A percentile compares a stretch with the other conserved stretches of the same genome.
phyloP scores from a whole-genome alignment of 2,797 vertebrate genomes.

The Oophaga sylvatica region DNA sequence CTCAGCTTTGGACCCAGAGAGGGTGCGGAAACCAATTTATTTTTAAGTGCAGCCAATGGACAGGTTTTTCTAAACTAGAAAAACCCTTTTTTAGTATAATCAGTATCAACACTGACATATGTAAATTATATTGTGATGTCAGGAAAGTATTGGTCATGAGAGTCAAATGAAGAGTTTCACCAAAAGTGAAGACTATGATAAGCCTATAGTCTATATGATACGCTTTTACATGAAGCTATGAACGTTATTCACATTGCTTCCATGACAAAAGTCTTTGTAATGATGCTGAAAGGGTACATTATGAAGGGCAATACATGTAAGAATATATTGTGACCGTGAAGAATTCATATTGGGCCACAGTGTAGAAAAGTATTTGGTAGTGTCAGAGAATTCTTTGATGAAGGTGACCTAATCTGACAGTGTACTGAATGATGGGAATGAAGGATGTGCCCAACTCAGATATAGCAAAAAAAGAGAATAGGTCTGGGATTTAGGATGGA shows the following conservation, averaged over 20 bases:
- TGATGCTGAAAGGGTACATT: not conserved
- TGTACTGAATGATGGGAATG: not conserved
- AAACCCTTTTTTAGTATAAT: no score
- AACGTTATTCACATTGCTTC: not conserved
- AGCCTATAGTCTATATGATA: not conserved
- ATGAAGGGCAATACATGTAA: not conserved
- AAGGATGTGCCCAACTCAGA: not conserved
- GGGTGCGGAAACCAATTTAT: no score
- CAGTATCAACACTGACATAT: no score
- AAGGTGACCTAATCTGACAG: constrained; percentile 14
- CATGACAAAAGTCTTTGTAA: not conserved
- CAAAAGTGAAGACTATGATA: not conserved
- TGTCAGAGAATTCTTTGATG: not conserved
- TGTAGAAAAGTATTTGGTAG: not conserved
- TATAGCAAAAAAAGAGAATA: not conserved
- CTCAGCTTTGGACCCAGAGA: no score
- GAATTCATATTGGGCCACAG: not conserved
- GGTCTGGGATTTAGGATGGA: not conserved
- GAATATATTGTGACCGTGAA: not conserved
- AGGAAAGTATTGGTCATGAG: not conserved
- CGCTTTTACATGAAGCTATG: not conserved
- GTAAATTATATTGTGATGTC: not conserved
- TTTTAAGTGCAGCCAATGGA: no score
- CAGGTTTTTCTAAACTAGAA: no score
- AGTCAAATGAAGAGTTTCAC: not conserved